A percentile compares a stretch with the other conserved stretches of the same genome.
These are phyloP conservation scores for Trachymyrmex cornetzi DNA, from an alignment of 1,140 invertebrate genomes.

Conservation along the genomic window DNA sequence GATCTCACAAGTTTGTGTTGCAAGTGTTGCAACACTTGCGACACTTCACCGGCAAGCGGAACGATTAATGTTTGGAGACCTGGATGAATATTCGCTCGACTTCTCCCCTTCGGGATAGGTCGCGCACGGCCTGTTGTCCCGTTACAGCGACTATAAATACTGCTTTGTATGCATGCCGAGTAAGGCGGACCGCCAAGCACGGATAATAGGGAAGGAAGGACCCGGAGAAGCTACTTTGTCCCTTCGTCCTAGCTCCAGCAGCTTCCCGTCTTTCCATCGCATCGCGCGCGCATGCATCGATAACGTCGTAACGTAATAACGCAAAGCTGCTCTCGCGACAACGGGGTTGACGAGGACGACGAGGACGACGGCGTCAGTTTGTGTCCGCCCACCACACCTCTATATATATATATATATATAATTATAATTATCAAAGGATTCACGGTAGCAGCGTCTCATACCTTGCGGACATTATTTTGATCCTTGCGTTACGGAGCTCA, in stretches of 20 bases:
- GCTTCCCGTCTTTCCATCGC: conserved; percentile 36
- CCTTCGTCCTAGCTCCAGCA: conserved; percentile 55
- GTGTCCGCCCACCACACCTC: conserved; percentile 32
- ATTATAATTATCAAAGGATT: conserved; percentile 66
- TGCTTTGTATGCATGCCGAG: conserved; percentile 81
- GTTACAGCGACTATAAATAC: conserved; percentile 80
- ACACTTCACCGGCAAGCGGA: conserved; percentile 27
- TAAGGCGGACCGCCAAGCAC: conserved; percentile 79
- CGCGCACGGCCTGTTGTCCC: conserved; percentile 41
- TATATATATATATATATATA: background rate
- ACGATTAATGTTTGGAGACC: conserved; percentile 69
- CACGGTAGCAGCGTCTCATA: conserved; percentile 18
- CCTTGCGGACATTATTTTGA: conserved; percentile 56
- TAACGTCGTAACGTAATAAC: conserved; percentile 51
- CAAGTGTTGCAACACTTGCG: background rate
- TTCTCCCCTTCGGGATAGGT: conserved; percentile 56
- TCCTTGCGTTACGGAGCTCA: conserved; percentile 41
- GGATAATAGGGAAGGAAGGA: conserved; percentile 82
- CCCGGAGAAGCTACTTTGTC: conserved; percentile 80
- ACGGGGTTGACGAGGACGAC: background rate
- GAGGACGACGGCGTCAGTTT: conserved; percentile 5
- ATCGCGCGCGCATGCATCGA: conserved; percentile 44
- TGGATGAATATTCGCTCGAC: conserved; percentile 75
- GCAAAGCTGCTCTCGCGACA: conserved; percentile 37
- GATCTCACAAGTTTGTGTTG: background rate